Percentiles rank a stretch among this genome's conserved stretches.
These are phyloP conservation scores for Achatina immaculata DNA, from an alignment of 1,140 invertebrate species.

Conservation along the genomic window DNA sequence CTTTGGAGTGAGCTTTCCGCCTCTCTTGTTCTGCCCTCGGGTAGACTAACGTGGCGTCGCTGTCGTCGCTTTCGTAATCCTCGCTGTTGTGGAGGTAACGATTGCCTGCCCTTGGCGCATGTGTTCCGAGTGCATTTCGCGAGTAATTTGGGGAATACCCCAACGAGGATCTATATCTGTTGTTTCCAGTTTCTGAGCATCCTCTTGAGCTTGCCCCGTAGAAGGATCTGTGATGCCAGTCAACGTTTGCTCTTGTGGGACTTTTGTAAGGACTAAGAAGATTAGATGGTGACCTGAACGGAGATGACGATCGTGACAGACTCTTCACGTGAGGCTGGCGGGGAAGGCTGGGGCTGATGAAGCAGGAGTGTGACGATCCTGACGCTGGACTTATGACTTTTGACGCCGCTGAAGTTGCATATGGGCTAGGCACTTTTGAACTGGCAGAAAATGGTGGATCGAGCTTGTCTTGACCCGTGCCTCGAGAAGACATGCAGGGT, in stretches of 20 bases:
- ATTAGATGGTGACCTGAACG: conserved; percentile 8
- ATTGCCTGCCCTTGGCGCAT: background rate
- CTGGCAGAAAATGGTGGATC: background rate
- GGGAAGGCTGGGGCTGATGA: conserved; percentile 22
- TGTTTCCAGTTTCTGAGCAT: background rate
- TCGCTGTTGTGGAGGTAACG: background rate
- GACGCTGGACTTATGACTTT: background rate
- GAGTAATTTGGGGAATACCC: background rate
- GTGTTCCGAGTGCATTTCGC: background rate
- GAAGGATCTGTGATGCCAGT: background rate
- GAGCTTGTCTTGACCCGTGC: background rate
- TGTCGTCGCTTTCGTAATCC: conserved; percentile 31
- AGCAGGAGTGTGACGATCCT: background rate
- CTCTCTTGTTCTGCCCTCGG: background rate
- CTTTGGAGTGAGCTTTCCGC: too few relatives aligned
- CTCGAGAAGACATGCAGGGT: background rate
- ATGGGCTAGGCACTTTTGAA: background rate
- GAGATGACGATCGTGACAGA: background rate
- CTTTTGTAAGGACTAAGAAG: conserved; percentile 20
- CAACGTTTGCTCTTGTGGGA: background rate
- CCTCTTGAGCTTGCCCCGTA: background rate
- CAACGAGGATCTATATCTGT: background rate
- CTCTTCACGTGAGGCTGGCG: background rate
- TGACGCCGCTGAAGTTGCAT: background rate
- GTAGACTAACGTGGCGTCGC: conserved; percentile 25